Evolutionary conservation across 2,888 invertebrate genomes (phyloP).

Genomic region (Syrista parreyssii): DNA sequence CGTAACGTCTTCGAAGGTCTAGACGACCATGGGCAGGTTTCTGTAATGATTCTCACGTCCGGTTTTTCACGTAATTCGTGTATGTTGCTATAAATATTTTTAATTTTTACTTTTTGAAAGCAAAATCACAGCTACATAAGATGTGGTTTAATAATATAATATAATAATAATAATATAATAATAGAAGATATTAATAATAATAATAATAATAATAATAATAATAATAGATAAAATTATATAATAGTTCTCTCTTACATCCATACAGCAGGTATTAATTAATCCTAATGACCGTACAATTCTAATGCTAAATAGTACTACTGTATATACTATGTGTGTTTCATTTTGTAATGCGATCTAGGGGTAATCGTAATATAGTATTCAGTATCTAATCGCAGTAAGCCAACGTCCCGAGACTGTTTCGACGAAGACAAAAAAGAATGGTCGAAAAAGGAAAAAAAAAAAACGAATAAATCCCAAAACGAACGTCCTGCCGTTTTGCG

Average conservation of each 20-base stretch:
- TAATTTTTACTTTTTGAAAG: conserved; percentile 66
- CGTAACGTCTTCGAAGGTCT: background rate
- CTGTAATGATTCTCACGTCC: background rate
- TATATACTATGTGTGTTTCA: conserved; percentile 14
- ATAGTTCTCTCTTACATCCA: conserved; percentile 60
- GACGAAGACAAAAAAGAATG: background rate
- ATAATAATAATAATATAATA: conserved; percentile 54
- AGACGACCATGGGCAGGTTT: background rate
- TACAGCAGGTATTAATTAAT: conserved; percentile 50
- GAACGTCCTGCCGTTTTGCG: background rate
- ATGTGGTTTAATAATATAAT: conserved; percentile 61
- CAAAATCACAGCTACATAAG: conserved; percentile 67
- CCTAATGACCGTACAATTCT: conserved; percentile 51
- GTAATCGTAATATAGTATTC: conserved; percentile 3
- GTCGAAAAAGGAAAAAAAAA: background rate
- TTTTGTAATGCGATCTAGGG: conserved; percentile 9
- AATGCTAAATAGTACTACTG: conserved; percentile 38
- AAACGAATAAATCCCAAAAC: background rate
- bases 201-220: conserved; percentile 35
- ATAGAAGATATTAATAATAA: conserved; percentile 47
- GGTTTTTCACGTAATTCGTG: conserved; percentile 7
- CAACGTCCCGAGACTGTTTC: background rate
- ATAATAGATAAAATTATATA: conserved; percentile 60
- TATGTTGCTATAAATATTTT: conserved; percentile 64
- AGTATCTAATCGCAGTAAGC: background rate